phyloP scores from a whole-genome alignment of 2,113 vertebrate genomes.

The Uria aalge region DNA sequence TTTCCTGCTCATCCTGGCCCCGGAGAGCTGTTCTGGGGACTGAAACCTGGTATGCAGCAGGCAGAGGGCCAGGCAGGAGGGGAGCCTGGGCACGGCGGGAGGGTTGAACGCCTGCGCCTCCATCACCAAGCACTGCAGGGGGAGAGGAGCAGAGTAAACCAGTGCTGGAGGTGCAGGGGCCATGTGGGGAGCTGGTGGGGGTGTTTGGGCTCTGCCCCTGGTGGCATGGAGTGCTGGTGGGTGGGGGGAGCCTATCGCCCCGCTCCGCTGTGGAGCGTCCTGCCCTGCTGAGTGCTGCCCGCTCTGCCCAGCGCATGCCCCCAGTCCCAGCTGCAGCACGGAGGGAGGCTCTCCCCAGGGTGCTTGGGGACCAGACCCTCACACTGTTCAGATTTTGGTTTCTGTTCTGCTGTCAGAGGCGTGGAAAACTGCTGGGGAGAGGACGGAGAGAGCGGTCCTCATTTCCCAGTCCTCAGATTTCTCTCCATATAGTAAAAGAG shows the following conservation, averaged over 20 bases:
- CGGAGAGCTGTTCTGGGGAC: background rate
- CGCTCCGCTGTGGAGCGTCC: background rate
- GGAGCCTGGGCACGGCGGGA: background rate
- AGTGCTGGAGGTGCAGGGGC: fast-evolving
- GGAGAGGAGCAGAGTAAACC: background rate
- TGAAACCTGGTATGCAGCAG: background rate
- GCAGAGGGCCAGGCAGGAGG: background rate
- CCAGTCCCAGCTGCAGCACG: background rate
- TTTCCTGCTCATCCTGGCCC: background rate
- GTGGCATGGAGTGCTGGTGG: fast-evolving
- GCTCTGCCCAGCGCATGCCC: fast-evolving
- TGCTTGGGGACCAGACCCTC: background rate
- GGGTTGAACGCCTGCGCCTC: background rate
- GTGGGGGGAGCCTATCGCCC: fast-evolving
- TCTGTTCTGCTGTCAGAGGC: background rate
- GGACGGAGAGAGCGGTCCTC: background rate
- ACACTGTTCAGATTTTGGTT: background rate
- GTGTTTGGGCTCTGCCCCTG: background rate
- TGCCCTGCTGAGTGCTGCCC: background rate
- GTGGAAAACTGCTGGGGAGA: background rate
- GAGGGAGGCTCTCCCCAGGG: background rate
- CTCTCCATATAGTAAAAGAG: background rate
- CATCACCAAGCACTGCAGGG: fast-evolving
- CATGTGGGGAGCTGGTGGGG: fast-evolving
- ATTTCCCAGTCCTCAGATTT: background rate